Evolutionary conservation across 1,140 invertebrate genomes (phyloP), one percentile per base, ranked within the genome.

Genomic region (Drosophila micromelanica): DNA sequence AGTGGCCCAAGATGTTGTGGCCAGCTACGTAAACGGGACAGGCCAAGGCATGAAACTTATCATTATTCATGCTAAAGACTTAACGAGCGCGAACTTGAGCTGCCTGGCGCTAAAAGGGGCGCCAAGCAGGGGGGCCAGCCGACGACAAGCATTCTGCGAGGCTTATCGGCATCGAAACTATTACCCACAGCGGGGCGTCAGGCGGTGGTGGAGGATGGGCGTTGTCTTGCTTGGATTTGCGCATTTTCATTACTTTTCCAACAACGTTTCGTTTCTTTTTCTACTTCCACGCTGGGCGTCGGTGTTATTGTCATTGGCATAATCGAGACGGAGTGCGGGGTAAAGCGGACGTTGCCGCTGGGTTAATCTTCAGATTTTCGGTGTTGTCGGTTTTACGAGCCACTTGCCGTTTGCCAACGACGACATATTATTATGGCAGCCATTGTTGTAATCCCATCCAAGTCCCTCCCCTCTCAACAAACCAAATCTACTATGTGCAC

Each of bases 51-150:
- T 64, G 73, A 85, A 90, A 84, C 82, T 91, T 90, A 90, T 90
- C 87, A 84, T 90, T 90, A 90, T 90, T 90, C 89, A 90, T 90
- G 87, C 82, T 90, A 90, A 90, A 90, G 87, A 90, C 87, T 90
- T 90, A 90, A 90, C 87, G 87, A 90, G 87, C 84, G 79, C 77
- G 76, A 54, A 60, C 46, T 62, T 67, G 52, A 62, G 49, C 56
- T n/a, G 45, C 17, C 20, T 11, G 49, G 15, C 20, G 20, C 20
- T 23, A 23, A 23, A 35, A 37, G 17, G 17, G 37, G 5, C 15
- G 15, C 15, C 20, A 23, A n/a, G 30, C 8, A 63, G 23, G 12
- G 5, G 8, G 46, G 15, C 1, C 23, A 42, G 45, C 32, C 37
- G 56, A 37, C 23, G 48, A 32, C 8, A 27, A 32, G 38, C 55